Base-by-base conservation (phyloP, 2,113 vertebrate genomes). In the Neomonachus schauinslandi region DNA sequence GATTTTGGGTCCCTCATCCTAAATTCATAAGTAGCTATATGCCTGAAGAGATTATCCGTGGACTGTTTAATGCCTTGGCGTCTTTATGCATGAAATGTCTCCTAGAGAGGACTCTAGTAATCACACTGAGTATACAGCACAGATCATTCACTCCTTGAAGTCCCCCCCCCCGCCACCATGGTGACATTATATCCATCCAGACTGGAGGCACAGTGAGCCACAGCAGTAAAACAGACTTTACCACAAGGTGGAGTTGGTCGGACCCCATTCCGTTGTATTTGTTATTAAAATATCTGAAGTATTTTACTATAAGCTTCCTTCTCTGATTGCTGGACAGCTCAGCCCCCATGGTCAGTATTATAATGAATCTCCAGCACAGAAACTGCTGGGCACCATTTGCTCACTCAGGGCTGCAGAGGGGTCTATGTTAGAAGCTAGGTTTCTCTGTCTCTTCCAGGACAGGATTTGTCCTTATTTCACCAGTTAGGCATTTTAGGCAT, bases 121-220 rank as follows among this genome's bases (percentile, higher is more conserved):
- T 97, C 12, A 0, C 51, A 92, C 4, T 4, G 15, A 71, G 55
- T 93, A 49, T 89, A 42, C 72, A 85, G 94, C 91, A 96, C 95
- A 94, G 39, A 51, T 18, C 67, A 63, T 36, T 94, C 19, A 81
- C 69, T 89, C 79, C 97, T 84, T 98, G 94, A 96, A 97, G 46
- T 92, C 4, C 24, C 2, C 9, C 24, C 59, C 24, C 21, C 65
- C 6, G 5, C 76, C 55, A 9, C 76, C 55, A 9, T 33, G 42
- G 24, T 86, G 74, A 92, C 24, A 46, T 74, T 65, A 7, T 72
- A n/a, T 55, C 33, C 49, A 46, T 84, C 42, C 49, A 51, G 13
- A 26, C 19, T 19, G 15, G 59, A 94, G 10, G 53, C 33, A 39
- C 15, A 72, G 15, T 49, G 94, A 53, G 39, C 57, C 13, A n/a